Conservation (phyloP, 2,797 vertebrate genomes). For the Spinibarbus caldwelli region DNA sequence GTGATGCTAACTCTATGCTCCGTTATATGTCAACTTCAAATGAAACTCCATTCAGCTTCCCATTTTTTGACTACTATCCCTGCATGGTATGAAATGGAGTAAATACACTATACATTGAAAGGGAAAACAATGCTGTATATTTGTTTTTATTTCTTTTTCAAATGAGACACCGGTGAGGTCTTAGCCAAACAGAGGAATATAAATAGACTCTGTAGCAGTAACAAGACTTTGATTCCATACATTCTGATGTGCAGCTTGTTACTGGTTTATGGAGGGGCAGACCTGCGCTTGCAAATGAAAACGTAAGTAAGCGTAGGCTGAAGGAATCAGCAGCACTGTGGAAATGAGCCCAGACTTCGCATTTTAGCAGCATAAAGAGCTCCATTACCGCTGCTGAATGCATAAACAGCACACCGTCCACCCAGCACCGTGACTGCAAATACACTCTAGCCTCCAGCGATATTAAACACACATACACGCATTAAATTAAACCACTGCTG, state of each 20-base stretch:
- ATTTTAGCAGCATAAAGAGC: constrained; percentile 54
- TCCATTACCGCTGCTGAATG: constrained; percentile 46
- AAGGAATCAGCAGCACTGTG: constrained; percentile 25
- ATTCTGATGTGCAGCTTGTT: constrained; percentile 42
- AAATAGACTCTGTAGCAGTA: constrained; percentile 36
- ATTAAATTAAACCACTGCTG: constrained; percentile 30
- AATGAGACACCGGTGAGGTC: constrained; percentile 47
- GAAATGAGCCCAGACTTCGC: constrained; percentile 27
- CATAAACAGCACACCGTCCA: constrained; percentile 43
- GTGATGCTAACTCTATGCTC: constrained; percentile 15
- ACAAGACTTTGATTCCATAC: constrained; percentile 46
- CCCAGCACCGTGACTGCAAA: constrained; percentile 39
- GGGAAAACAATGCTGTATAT: constrained; percentile 35
- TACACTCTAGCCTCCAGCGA: constrained; percentile 40
- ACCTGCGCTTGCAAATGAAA: constrained; percentile 55
- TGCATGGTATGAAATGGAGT: constrained; percentile 37
- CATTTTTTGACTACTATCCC: constrained; percentile 31
- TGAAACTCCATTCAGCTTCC: constrained; percentile 39
- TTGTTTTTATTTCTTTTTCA: constrained; percentile 50
- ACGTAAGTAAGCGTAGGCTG: constrained; percentile 11
- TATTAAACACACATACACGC: constrained; percentile 30
- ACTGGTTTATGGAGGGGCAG: constrained; percentile 43
- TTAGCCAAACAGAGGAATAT: constrained; percentile 32
- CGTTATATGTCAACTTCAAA: constrained; percentile 11
- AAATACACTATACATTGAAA: constrained; percentile 24